Evolutionary conservation across 1,140 invertebrate species (phyloP), one percentile per base, ranked within the genome.

Genomic region (Druon quercuslanigerum): DNA sequence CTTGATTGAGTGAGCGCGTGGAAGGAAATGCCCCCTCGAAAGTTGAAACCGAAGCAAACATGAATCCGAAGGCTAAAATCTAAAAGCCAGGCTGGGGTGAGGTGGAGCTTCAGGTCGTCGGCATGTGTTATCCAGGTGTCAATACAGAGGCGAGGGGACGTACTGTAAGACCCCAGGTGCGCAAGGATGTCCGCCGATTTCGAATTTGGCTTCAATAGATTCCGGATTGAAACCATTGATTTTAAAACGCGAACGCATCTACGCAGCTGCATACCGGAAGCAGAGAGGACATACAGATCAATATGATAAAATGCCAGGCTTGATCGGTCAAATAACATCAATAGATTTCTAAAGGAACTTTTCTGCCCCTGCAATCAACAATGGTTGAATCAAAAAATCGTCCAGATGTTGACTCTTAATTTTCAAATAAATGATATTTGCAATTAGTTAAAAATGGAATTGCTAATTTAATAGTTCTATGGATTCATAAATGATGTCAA

Each of bases 41-140:
- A 75, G 74, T 66, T 50, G 17, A 71, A 19, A 66, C 74, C n/a
- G 17, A n/a, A 20, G 57, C 57, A 20, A 60, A 60, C 40, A 46
- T 46, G 40, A 46, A 75, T 70, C 50, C 11, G 17, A 76, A 76
- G 71, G 54, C 73, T 74, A 50, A 76, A 72, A 57, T 46, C 25
- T 74, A 17, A 51, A 74, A 11, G 17, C 14, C 17, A 17, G 50
- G 71, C 70, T 14, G 52, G 46, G 40, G 75, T 72, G 56, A 19
- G 60, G 60, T 40, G 33, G 33, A 66, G 60, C 40, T 20, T 66
- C 60, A 66, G 40, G 17, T 25, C 60, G 74, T 82, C 74, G 70
- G 72, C 87, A 87, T 87, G 83, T 88, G 86, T 80, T 79, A 81
- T 71, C 87, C 88, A 89, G 88, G 84, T 88, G 85, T 82, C 83